Evolutionary conservation across 2,113 vertebrate genomes (phyloP), one percentile per base, ranked within the genome.

Genomic region (Chaenogobius annularis): DNA sequence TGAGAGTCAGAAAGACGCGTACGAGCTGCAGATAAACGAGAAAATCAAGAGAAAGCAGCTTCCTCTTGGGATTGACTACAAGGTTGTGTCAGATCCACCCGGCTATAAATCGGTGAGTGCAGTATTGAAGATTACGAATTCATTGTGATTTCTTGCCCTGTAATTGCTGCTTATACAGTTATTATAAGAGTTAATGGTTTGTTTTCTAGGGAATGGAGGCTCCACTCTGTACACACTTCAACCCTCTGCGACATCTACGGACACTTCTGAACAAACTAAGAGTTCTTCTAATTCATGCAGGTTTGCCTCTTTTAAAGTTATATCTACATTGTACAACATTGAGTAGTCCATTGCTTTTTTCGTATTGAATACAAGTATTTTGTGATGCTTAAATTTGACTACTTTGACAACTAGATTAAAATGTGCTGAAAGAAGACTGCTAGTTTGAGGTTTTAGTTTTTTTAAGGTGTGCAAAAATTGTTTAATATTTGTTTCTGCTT

Each of bases 261-360:
- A 90, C 93, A 58, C 50, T 87, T 54, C 92, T 97, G 92, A 72
- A 87, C 74, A 91, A 78, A 67, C 83, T 95, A 82, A 94, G 74
- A 68, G 83, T 97, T 72, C 83, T 99, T 10, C 85, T 99, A 31
- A 97, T 99, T 79, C 97, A 99, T 85, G 97, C 98, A 89, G 98
- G 96, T 98, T 93, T 87, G 75, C 59, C 1, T 20, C n/a, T 23
- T 31, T 56, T 31, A 11, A 7, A 1, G 2, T 9, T 50, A 46
- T 46, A 68, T 7, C 19, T 44, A 9, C 26, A 13, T 31, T 13
- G 4, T 40, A 48, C 6, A 31, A 4, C 26, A 31, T 31, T 31
- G 26, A 31, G 26, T 31, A 2, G 26, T 4, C 26, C 26, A 31
- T 31, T 31, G 26, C 26, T 31, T 31, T 31, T 1, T 2, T 31